Base-by-base conservation (phyloP, 1,140 invertebrate species). In the Zophobas morio region DNA sequence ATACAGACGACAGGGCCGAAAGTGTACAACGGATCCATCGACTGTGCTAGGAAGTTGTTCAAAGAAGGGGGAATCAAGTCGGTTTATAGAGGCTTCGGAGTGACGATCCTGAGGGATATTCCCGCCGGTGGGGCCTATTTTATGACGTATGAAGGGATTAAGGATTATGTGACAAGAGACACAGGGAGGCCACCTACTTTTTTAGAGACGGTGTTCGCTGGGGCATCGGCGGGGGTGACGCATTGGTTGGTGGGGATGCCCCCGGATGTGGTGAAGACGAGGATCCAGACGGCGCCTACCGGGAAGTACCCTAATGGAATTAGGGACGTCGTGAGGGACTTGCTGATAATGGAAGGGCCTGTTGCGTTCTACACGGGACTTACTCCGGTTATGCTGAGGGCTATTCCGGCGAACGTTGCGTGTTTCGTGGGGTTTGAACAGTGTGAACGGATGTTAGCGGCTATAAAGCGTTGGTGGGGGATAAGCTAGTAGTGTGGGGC, bases 81-180 rank as follows among this genome's bases (percentile, higher is more conserved):
- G 87, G 93, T 99, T 79, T 99, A 97, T 86, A 96, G 97, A 87
- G 98, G 98, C 76, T 97, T 96, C 79, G 92, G 91, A 82, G 98
- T 98, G 40, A 99, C 98, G 46, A 88, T 99, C 56, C 87, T 98
- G 33, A 92, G 98, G 91, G 95, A 91, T 92, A 88, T 99, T 78
- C 98, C 98, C 77, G 97, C 96, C 0, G 96, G 94, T 88, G 98
- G 97, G 40, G 93, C 97, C 89, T 99, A 99, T 87, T 99, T 99
- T 84, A 93, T 97, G 89, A 94, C 95, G 0, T 99, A 99, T 84
- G 98, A 99, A 87, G 94, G 89, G 87, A 85, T 99, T 0, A 94
- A 98, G 87, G 88, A 90, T 78, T 82, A 87, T 35, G 86, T 96
- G 78, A 90, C 91, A 34, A 90, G 92, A 2, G 87, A 88, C 51